Evolutionary conservation across 2,113 vertebrate genomes (phyloP).

Genomic region (Mesocricetus auratus): DNA sequence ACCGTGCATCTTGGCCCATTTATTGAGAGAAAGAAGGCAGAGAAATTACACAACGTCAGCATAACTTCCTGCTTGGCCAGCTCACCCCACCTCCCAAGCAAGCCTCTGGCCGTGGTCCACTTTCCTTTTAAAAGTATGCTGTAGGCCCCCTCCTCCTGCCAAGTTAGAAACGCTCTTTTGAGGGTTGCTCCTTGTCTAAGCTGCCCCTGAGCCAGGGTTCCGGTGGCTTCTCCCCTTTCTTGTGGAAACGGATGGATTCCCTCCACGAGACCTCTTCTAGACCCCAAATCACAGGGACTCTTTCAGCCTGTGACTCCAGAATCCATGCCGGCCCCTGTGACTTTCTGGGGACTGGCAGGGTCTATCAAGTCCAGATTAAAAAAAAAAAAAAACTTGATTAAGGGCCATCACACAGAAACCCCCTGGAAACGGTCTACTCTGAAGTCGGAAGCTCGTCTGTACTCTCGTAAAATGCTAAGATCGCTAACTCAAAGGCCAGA

Average conservation of each 20-base stretch:
- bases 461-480: not conserved
- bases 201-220: not conserved
- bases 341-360: not conserved
- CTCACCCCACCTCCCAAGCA: not conserved
- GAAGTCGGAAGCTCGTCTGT: not conserved
- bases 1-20: not conserved
- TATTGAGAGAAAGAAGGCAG: not conserved
- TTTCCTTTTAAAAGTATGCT: not conserved
- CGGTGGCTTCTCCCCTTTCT: not conserved
- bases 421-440: not conserved
- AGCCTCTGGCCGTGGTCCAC: not conserved
- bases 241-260: not conserved
- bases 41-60: not conserved
- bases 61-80: not conserved
- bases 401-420: not conserved
- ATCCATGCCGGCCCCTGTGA: not conserved
- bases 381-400: not conserved
- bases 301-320: not conserved
- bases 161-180: not conserved
- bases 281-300: not conserved
- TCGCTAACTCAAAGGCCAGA: not conserved
- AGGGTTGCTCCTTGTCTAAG: not conserved
- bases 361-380: not conserved
- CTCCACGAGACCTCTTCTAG: accelerated
- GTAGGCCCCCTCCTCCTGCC: not conserved